Conservation (phyloP, 2,888 invertebrate species). For the Tolmerus cingulatus region DNA sequence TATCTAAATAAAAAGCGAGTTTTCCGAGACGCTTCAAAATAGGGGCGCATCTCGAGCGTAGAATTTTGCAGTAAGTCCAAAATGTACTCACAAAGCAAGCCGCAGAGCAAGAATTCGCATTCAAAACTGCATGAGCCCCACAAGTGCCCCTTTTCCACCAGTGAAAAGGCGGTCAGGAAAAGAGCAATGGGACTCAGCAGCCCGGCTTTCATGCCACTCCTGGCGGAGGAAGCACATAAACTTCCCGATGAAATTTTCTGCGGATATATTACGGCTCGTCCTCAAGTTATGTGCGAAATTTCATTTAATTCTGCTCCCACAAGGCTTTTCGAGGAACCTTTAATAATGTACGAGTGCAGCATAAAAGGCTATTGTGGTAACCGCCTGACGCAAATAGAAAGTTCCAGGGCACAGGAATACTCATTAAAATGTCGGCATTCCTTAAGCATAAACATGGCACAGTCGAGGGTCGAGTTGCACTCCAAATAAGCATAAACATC, state of each 20-base stretch:
- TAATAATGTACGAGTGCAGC: not conserved
- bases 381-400: constrained; percentile 23
- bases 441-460: not conserved
- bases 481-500: not conserved
- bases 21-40: not conserved
- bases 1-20: constrained; percentile 17
- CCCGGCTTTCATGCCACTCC: not conserved
- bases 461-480: not conserved
- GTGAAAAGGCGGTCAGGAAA: constrained; percentile 7
- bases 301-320: constrained; percentile 10
- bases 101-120: constrained; percentile 6
- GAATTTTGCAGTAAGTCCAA: not conserved
- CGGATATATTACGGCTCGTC: constrained; percentile 32
- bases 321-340: not conserved
- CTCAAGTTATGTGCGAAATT: constrained; percentile 29
- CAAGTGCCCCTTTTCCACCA: not conserved
- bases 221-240: constrained; percentile 16
- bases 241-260: constrained; percentile 35
- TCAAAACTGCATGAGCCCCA: constrained; percentile 20
- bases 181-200: not conserved
- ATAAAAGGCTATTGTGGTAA: not conserved
- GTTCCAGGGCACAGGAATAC: constrained; percentile 28
- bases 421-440: constrained; percentile 34
- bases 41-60: not conserved
- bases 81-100: not conserved